A percentile compares a stretch with the other conserved stretches of the same genome.
These are phyloP conservation scores for Styela clava DNA, from an alignment of 23 tunicate genomes.

Conservation along the genomic window DNA sequence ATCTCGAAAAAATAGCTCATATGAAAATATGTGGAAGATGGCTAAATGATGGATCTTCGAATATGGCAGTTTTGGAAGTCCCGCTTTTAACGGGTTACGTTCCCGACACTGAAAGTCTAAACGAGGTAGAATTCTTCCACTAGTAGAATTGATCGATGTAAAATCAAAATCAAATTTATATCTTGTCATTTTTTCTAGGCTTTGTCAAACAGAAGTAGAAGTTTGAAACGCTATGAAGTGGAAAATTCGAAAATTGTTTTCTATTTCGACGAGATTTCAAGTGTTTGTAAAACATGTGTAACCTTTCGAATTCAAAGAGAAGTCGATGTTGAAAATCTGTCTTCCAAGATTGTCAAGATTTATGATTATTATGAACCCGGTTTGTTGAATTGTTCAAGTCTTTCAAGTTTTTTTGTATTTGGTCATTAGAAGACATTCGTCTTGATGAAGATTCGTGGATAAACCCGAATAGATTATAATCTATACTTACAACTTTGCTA, in stretches of 20 bases:
- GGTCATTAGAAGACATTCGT: no score
- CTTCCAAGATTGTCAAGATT: conserved; percentile 48
- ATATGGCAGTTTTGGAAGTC: conserved; percentile 91
- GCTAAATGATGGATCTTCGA: conserved; percentile 69
- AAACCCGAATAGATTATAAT: no score
- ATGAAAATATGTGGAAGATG: conserved; percentile 76
- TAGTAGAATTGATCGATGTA: not conserved
- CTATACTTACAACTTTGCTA: no score
- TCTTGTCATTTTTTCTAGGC: not conserved
- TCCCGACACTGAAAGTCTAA: conserved; percentile 55
- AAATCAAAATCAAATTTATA: not conserved
- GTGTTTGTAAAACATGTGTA: conserved; percentile 82
- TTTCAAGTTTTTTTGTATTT: no score
- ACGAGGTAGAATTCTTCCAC: conserved; percentile 27
- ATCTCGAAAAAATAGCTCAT: not conserved
- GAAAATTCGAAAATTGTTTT: conserved; percentile 46
- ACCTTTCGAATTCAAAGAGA: conserved; percentile 36
- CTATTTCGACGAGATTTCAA: conserved; percentile 89
- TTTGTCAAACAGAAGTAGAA: not conserved
- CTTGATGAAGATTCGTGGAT: no score
- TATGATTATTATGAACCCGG: conserved; percentile 99
- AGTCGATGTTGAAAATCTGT: conserved; percentile 24
- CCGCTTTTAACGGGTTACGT: conserved; percentile 65
- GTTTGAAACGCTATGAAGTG: conserved; percentile 72
- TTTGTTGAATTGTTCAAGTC: conserved; percentile 1